Evolutionary conservation across 2,888 invertebrate genomes (phyloP), one percentile per base, ranked within the genome.

Genomic region (Melanostoma scalare): DNA sequence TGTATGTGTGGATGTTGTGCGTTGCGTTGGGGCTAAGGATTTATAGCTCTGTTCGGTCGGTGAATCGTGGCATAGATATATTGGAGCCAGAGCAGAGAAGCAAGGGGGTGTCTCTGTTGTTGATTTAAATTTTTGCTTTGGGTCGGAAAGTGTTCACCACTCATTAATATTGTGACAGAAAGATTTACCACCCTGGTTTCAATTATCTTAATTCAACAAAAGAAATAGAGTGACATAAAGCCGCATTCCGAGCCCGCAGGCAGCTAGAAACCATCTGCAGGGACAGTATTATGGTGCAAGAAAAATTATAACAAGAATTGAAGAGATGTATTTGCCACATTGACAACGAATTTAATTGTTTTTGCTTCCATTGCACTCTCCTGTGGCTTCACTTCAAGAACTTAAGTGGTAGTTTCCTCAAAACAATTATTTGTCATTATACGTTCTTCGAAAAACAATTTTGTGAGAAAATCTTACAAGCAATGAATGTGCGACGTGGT

Each of bases 111-210:
- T 20, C 35, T 20, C 52, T 61, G 53, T 68, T 74, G 74, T 80
- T 74, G 68, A 79, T 74, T 74, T 79, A 50, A 79, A 74, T 79
- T 69, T 71, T 61, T 52, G 61, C 52, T 38, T 63, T 33, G 44
- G 58, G 63, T 53, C 9, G 44, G 44, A 31, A 46, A 52, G 58
- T 69, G 56, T 72, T 80, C 69, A 60, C 80, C 80, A 80, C 75
- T 75, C 80, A 80, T 80, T 80, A 69, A 80, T 80, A 65, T 71
- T 50, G 80, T 80, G 80, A 80, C 80, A 75, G 58, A 63, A 69
- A 58, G 75, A 75, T 80, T 69, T 75, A 71, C 80, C 75, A 53
- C 50, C 71, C 63, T 42, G 58, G 71, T 65, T 75, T 75, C 80
- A 80, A 80, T 80, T 80, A 80, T 80, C 75, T 65, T 71, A 75